Percentiles rank a stretch among this genome's conserved stretches.
Conservation (phyloP, 2,888 invertebrate species). For the Abrostola triplasia region DNA sequence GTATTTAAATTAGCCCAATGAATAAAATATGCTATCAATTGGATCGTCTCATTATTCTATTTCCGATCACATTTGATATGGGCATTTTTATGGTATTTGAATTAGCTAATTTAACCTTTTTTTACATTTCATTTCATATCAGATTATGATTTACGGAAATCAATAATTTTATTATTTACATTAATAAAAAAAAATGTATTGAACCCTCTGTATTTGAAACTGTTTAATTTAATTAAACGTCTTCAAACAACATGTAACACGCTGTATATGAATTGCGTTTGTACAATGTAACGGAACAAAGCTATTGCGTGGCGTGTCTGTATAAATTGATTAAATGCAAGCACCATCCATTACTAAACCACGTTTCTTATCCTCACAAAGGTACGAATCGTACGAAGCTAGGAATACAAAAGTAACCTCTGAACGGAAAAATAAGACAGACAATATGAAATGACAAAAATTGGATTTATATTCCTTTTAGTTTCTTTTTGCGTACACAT, state of each 20-base stretch:
- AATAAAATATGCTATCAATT: not conserved
- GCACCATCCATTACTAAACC: slow-evolving; percentile 37
- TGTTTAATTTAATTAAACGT: slow-evolving; percentile 19
- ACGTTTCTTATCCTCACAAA: slow-evolving; percentile 41
- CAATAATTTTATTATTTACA: too few species aligned
- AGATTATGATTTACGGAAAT: too few species aligned
- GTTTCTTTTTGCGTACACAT: slow-evolving; percentile 39
- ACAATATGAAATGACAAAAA: slow-evolving; percentile 39
- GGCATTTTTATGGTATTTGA: too few species aligned
- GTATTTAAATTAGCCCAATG: not conserved
- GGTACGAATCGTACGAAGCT: slow-evolving; percentile 20
- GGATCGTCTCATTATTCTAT: too few species aligned
- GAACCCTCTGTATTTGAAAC: too few species aligned
- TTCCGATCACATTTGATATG: too few species aligned
- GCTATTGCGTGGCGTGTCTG: slow-evolving; percentile 36
- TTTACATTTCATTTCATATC: too few species aligned
- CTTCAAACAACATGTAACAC: slow-evolving; percentile 7
- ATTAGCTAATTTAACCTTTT: too few species aligned
- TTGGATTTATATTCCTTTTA: slow-evolving; percentile 51
- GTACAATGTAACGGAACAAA: slow-evolving; percentile 26
- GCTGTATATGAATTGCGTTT: slow-evolving; percentile 32
- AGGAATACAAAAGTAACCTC: slow-evolving; percentile 45
- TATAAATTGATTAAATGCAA: slow-evolving; percentile 48
- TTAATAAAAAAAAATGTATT: too few species aligned
- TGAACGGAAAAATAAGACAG: slow-evolving; percentile 43